Base-by-base conservation (phyloP, 2,113 vertebrate species). In the Larimichthys crocea region DNA sequence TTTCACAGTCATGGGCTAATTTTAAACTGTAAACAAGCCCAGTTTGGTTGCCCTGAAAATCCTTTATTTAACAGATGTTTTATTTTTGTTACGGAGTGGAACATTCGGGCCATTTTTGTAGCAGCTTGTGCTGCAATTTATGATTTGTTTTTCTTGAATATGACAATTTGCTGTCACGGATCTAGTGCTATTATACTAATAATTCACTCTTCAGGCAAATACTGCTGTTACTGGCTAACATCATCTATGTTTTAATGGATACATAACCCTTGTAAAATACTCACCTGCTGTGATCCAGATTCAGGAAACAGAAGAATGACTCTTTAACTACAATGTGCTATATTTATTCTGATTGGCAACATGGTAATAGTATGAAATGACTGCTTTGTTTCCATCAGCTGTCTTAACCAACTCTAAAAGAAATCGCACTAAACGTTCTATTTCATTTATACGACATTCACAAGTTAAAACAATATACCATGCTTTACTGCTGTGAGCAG, bases 401-500 rank as follows among this genome's bases (percentile, higher is more conserved):
- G 17, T 22, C 3, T 16, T 16, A 61, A 24, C 26, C 11, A n/a
- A 16, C 20, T 49, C 12, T 26, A 4, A 59, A 35, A 50, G 50
- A 74, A 52, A 22, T 29, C 1, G 7, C 60, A 59, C 7, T 9
- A 9, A 11, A 61, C 19, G 22, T 64, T 55, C n/a, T 40, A 10
- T 50, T 46, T 14, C 17, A 22, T 63, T 42, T 6, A 16, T 10
- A 10, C 3, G 48, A 24, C 20, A 22, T 46, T 35, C 12, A 48
- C 53, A n/a, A 10, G 24, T 62, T 42, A 5, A 35, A 31, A 70
- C n/a, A 9, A 40, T 16, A 20, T 52, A 50, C 20, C 14, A 1
- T 57, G 49, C 15, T 66, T 72, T 56, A 22, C 44, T 64, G 68
- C 68, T 69, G 26, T 57, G 31, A 70, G 29, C 67, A 81, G 53